Percentiles rank a stretch among this genome's conserved stretches.
phyloP scores from a whole-genome alignment of 64 coral and sea anemone species.

The Montipora sp. region DNA sequence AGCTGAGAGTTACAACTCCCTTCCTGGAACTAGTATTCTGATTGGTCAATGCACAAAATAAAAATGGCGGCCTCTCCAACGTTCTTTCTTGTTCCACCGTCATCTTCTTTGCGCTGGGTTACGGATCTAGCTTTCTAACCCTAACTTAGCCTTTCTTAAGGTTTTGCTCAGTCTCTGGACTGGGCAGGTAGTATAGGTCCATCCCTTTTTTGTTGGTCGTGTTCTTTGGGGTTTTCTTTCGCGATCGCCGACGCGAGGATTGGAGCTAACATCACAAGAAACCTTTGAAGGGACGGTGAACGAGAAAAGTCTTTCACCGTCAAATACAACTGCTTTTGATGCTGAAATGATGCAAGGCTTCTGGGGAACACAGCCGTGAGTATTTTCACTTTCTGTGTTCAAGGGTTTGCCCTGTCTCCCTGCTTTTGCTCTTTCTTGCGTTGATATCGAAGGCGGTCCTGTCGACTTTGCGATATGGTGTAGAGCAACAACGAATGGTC shows the following conservation, averaged over 20 bases:
- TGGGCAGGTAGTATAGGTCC: neutral
- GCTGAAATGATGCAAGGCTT: conserved; percentile 32
- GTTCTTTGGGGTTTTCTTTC: conserved; percentile 48
- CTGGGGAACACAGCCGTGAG: conserved; percentile 52
- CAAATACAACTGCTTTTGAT: neutral
- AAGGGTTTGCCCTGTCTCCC: conserved; percentile 42
- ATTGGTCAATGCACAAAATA: conserved; percentile 18
- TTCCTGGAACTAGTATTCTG: conserved; percentile 38
- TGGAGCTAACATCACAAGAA: conserved; percentile 28
- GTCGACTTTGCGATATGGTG: neutral
- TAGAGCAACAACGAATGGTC: neutral
- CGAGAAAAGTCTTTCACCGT: neutral
- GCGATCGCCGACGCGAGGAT: neutral
- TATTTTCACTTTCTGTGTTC: conserved; percentile 54
- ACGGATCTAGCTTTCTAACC: conserved; percentile 13
- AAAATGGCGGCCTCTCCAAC: neutral
- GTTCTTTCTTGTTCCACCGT: neutral
- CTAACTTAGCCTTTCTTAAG: neutral
- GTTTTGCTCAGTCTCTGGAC: neutral
- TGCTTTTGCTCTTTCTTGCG: conserved; percentile 41
- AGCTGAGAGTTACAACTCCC: too few species aligned
- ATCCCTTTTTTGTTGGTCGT: conserved; percentile 1
- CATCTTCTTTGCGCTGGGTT: neutral
- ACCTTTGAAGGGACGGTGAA: conserved; percentile 24
- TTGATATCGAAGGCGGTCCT: neutral